phyloP scores from a whole-genome alignment of 1,140 invertebrate species.

The Danaus melanippus region DNA sequence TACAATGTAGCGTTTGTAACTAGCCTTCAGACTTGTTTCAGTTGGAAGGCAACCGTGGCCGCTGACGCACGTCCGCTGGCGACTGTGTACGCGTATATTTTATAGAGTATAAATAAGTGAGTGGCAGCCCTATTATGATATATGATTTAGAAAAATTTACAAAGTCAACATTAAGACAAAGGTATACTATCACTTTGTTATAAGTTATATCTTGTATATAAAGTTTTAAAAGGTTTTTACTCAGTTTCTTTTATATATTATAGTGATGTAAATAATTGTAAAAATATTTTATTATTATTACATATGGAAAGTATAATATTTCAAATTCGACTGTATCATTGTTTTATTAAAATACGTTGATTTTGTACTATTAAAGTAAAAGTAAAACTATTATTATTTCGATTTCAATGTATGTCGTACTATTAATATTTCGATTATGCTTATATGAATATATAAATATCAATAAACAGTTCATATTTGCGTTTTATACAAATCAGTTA shows the following conservation, averaged over 20 bases:
- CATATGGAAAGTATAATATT: neutral
- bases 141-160: conserved; percentile 7
- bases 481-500: too few species aligned
- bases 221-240: neutral
- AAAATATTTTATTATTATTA: neutral
- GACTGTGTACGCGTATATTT: neutral
- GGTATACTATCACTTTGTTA: conserved; percentile 5
- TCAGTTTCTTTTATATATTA: too few species aligned
- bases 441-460: too few species aligned
- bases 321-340: too few species aligned
- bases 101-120: conserved; percentile 10
- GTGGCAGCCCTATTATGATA: conserved; percentile 13
- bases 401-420: too few species aligned
- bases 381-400: too few species aligned
- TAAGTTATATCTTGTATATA: neutral
- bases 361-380: too few species aligned
- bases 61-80: conserved; percentile 3
- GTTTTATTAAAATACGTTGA: too few species aligned
- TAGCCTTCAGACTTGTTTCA: conserved; percentile 13
- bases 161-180: conserved; percentile 9
- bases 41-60: conserved; percentile 10
- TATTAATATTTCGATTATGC: too few species aligned
- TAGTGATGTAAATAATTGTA: neutral
- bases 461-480: too few species aligned
- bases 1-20: too few species aligned